Conservation (phyloP, 2,113 vertebrate genomes). For the Elachura formosa region DNA sequence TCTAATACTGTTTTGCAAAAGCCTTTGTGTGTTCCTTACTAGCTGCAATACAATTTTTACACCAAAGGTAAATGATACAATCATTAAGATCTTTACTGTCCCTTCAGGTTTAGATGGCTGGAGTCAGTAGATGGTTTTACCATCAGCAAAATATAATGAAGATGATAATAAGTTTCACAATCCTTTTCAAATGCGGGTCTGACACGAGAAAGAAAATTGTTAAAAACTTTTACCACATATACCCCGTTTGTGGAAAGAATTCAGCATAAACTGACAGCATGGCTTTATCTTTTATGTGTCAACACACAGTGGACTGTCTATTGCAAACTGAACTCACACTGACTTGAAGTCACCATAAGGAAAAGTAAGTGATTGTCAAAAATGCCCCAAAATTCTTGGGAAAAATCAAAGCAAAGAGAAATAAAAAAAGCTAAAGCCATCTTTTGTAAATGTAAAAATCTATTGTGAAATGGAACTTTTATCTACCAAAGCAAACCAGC, state of each 20-base stretch:
- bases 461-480: neutral
- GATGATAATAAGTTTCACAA: neutral
- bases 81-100: neutral
- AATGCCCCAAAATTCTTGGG: neutral
- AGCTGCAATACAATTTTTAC: neutral
- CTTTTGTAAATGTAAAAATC: neutral
- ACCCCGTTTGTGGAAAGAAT: neutral
- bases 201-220: neutral
- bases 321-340: neutral
- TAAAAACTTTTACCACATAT: neutral
- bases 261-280: neutral
- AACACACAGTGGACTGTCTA: neutral
- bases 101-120: neutral
- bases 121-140: neutral
- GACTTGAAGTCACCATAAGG: neutral
- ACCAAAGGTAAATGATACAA: neutral
- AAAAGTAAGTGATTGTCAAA: neutral
- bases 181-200: neutral
- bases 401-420: neutral
- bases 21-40: neutral
- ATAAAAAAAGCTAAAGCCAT: neutral
- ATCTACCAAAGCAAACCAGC: neutral
- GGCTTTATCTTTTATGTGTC: neutral
- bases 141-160: neutral
- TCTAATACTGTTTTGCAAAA: neutral